These are phyloP conservation scores for Erpornis zantholeuca DNA, from an alignment of 2,113 vertebrate genomes.

Conservation along the genomic window DNA sequence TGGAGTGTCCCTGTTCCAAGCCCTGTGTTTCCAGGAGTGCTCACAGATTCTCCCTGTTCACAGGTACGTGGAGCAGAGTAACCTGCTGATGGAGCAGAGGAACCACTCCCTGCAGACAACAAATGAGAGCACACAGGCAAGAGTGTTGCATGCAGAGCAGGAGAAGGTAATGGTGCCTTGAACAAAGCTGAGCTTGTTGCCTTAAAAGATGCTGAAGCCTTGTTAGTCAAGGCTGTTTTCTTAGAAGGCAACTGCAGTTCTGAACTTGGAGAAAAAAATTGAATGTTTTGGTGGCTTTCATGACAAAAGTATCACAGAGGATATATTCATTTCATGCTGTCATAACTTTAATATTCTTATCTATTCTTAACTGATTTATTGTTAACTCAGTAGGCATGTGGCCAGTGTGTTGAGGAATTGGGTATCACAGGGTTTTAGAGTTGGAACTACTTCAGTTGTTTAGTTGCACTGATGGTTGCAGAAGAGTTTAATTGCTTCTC, in stretches of 20 bases:
- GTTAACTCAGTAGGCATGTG: neutral
- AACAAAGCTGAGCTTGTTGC: neutral
- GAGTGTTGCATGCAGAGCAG: conserved; percentile 91
- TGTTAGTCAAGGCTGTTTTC: neutral
- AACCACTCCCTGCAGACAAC: conserved; percentile 87
- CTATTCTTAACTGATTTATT: neutral
- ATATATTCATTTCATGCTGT: neutral
- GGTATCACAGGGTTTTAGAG: neutral
- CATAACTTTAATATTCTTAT: neutral
- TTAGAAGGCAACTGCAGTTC: neutral
- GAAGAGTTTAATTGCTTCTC: neutral
- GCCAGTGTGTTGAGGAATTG: neutral
- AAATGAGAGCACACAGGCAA: conserved; percentile 87
- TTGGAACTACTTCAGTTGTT: neutral
- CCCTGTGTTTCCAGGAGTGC: accelerated
- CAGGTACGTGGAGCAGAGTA: conserved; percentile 93
- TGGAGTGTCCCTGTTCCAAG: neutral
- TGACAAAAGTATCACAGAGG: neutral
- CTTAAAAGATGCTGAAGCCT: neutral
- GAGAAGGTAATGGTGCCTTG: conserved; percentile 84
- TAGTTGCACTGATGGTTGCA: neutral
- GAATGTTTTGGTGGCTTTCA: neutral
- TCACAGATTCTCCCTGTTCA: neutral
- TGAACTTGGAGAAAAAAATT: neutral
- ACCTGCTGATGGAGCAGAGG: conserved; percentile 90